Conservation (phyloP, 2,888 invertebrate genomes). For the Lepidocyrtinus sp. region DNA sequence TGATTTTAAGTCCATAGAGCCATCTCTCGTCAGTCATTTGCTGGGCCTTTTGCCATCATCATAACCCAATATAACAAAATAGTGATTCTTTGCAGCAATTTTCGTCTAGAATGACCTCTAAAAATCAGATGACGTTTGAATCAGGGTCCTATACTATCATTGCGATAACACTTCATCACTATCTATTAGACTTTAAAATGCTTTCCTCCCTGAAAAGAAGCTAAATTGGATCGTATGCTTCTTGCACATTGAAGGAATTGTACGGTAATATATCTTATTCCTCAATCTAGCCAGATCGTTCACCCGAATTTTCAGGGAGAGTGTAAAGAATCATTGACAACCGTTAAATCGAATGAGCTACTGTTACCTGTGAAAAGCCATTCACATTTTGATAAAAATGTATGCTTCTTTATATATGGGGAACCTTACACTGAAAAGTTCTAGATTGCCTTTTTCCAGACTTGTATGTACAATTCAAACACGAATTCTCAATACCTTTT, state of each 20-base stretch:
- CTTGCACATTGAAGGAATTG: slow-evolving; percentile 9
- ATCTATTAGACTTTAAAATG: background rate
- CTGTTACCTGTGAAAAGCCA: slow-evolving; percentile 39
- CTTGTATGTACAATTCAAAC: background rate
- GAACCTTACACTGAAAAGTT: background rate
- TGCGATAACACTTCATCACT: slow-evolving; percentile 2
- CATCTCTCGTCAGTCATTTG: slow-evolving; percentile 56
- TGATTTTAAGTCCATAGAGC: slow-evolving; percentile 52
- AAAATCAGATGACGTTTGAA: slow-evolving; percentile 34
- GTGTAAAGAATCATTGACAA: slow-evolving; percentile 44
- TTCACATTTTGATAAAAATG: slow-evolving; percentile 14
- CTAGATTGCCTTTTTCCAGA: background rate
- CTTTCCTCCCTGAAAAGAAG: background rate
- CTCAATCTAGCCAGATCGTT: slow-evolving; percentile 20
- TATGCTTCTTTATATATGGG: background rate
- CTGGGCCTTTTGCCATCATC: slow-evolving; percentile 45
- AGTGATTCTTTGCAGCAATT: slow-evolving; percentile 42
- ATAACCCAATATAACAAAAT: slow-evolving; percentile 57
- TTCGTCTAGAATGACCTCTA: slow-evolving; percentile 49
- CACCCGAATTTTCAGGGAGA: background rate
- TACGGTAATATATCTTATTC: slow-evolving; percentile 45
- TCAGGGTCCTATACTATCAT: slow-evolving; percentile 23
- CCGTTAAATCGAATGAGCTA: slow-evolving; percentile 53
- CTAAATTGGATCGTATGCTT: background rate
- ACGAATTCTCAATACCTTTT: background rate